These are phyloP conservation scores for Pseudolaguvia tuberculata DNA, from an alignment of 2,113 vertebrate genomes.

Conservation along the genomic window DNA sequence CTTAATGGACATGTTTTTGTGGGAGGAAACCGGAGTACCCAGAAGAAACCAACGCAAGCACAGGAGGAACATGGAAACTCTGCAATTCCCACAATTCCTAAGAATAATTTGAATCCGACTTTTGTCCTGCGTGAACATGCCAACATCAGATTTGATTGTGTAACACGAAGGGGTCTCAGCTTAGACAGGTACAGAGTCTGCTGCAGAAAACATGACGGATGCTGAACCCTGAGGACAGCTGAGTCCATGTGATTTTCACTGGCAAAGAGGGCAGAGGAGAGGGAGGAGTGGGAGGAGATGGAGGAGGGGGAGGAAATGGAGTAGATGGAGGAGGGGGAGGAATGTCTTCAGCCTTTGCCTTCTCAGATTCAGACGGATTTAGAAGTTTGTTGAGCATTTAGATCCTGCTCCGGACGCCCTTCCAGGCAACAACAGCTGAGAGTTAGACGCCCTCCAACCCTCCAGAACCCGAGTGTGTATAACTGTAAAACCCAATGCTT, in stretches of 20 bases:
- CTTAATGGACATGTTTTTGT: too few species aligned
- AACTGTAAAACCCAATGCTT: background rate
- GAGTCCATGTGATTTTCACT: slow-evolving; percentile 62
- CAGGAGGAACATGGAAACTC: too few species aligned
- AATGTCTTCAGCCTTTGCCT: slow-evolving; percentile 56
- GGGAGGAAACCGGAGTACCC: too few species aligned
- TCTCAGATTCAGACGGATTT: slow-evolving; percentile 63
- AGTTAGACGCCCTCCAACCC: slow-evolving; percentile 1
- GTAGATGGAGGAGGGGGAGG: slow-evolving; percentile 30
- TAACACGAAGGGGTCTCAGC: slow-evolving; percentile 44
- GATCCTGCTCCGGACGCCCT: slow-evolving; percentile 57
- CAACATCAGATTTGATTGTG: too few species aligned
- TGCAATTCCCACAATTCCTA: too few species aligned
- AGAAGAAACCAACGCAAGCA: too few species aligned
- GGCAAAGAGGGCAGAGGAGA: slow-evolving; percentile 27
- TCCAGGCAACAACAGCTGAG: slow-evolving; percentile 63
- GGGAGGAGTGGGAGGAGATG: slow-evolving; percentile 25
- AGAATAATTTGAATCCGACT: too few species aligned
- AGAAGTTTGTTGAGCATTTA: slow-evolving; percentile 63
- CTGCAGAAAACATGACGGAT: slow-evolving; percentile 56
- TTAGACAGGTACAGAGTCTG: slow-evolving; percentile 64
- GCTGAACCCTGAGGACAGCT: slow-evolving; percentile 70
- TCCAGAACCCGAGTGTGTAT: slow-evolving; percentile 5
- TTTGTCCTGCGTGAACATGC: too few species aligned
- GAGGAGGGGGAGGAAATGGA: background rate